A percentile compares a stretch with the other conserved stretches of the same genome.
Evolutionary conservation across 2,888 invertebrate genomes (phyloP).

Genomic region (Epirrhoe alternata): DNA sequence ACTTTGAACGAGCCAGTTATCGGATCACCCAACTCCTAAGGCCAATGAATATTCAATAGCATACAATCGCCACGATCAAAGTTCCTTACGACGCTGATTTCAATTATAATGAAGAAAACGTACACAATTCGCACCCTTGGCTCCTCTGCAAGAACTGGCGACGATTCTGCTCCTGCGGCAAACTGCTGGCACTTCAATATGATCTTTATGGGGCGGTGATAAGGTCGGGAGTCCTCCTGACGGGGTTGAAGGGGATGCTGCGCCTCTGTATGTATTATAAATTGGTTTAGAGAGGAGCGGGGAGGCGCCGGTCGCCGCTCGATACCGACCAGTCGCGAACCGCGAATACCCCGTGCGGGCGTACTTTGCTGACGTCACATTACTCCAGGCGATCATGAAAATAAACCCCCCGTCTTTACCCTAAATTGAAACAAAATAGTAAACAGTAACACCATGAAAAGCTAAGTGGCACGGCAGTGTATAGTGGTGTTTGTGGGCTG

Average conservation of each 20-base stretch:
- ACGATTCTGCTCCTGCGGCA: conserved; percentile 83
- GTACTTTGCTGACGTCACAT: conserved; percentile 33
- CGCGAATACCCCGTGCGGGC: conserved; percentile 35
- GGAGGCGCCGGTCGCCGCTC: conserved; percentile 70
- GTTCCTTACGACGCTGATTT: conserved; percentile 57
- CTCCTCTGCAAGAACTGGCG: conserved; percentile 75
- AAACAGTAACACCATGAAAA: conserved; percentile 22
- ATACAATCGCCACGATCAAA: conserved; percentile 46
- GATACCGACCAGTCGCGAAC: conserved; percentile 78
- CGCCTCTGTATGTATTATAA: conserved; percentile 85
- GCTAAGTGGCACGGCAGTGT: conserved; percentile 13
- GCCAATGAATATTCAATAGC: conserved; percentile 46
- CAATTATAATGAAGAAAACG: conserved; percentile 75
- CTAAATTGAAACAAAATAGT: conserved; percentile 23
- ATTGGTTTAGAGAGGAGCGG: conserved; percentile 84
- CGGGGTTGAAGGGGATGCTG: conserved; percentile 74
- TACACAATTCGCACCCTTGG: conserved; percentile 81
- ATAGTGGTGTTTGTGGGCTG: conserved; percentile 17
- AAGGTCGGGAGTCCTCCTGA: conserved; percentile 54
- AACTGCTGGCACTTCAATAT: conserved; percentile 48
- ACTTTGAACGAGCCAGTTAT: conserved; percentile 31
- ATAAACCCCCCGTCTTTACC: conserved; percentile 47
- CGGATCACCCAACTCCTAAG: conserved; percentile 32
- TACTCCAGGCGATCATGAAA: conserved; percentile 54
- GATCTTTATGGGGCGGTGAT: conserved; percentile 36